Base-by-base conservation (phyloP, 2,888 invertebrate genomes). In the Syrphus vitripennis region DNA sequence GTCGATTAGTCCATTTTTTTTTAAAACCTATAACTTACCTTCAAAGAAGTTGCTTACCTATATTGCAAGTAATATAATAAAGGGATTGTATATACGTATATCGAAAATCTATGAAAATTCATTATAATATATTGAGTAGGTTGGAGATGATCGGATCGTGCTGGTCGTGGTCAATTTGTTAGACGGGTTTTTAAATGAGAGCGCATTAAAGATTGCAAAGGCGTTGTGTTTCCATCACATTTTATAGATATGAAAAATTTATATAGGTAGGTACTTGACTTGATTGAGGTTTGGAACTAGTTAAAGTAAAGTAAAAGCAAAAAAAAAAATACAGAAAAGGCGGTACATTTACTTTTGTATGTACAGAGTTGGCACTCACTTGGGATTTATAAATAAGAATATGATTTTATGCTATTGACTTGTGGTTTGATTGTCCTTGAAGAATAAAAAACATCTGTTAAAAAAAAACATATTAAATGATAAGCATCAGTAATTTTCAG, bases 51-150 rank as follows among this genome's bases (percentile, higher is more conserved):
- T 21, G 1, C n/a, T 1, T 48, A 29, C 29, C 16, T 31, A 29
- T 29, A 16, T 31, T 55, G 55, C 55, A 55, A 55, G 59, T 37
- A 14, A 21, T 57, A 34, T 10, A 16, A 31, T 59, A 37, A 67
- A 67, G 67, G 67, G 67, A 67, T 34, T n/a, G n/a, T n/a, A 21
- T 5, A 10, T 48, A 48, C 7, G 5, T 42, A 42, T 3, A 7
- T 42, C 10, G 34, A 50, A 67, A 67, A 48, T 24, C 50, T 67
- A 19, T 67, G 21, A 24, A 77, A 77, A 77, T 24, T 63, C 29
- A 70, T 77, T 75, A 53, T n/a, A n/a, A n/a, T n/a, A n/a, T 0
- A 29, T 63, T 50, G 82, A 50, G 67, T 77, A 71, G 82, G 82
- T 16, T 29, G 65, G 42, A 67, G 82, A 67, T 50, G 67, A 67